A percentile compares a stretch with the other conserved stretches of the same genome.
These are phyloP conservation scores for Calameuta pallipes DNA, from an alignment of 2,888 invertebrate species.

Conservation along the genomic window DNA sequence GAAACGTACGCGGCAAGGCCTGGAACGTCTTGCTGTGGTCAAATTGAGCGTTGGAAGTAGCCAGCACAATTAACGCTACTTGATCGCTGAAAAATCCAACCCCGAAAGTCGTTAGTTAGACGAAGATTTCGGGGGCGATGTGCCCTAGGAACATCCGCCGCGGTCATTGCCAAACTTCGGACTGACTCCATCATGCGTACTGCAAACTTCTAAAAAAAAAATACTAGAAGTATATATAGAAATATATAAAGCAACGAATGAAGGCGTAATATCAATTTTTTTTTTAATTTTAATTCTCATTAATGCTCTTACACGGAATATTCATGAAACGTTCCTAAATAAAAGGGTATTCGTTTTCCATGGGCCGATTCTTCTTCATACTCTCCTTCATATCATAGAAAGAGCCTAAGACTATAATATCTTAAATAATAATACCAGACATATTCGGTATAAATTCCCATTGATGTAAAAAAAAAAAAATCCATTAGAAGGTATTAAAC, in stretches of 20 bases:
- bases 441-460: not conserved
- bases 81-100: not conserved
- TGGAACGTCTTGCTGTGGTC: conserved; percentile 59
- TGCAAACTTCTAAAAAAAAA: not conserved
- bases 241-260: not conserved
- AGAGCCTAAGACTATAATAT: not conserved
- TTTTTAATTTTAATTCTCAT: not conserved
- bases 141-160: not conserved
- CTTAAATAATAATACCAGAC: not conserved
- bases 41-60: not conserved
- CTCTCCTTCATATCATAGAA: not conserved
- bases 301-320: not conserved
- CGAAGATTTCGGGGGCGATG: conserved; percentile 20
- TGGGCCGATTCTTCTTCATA: not conserved
- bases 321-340: not conserved
- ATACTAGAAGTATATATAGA: not conserved
- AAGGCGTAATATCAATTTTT: not conserved
- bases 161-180: not conserved
- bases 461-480: not conserved
- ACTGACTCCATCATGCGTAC: not conserved
- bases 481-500: not conserved
- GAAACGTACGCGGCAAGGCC: conserved; percentile 49
- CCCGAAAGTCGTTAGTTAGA: conserved; percentile 26
- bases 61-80: not conserved
- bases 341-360: not conserved